Conservation (phyloP, 2,113 vertebrate species). For the Xenopus laevis region DNA sequence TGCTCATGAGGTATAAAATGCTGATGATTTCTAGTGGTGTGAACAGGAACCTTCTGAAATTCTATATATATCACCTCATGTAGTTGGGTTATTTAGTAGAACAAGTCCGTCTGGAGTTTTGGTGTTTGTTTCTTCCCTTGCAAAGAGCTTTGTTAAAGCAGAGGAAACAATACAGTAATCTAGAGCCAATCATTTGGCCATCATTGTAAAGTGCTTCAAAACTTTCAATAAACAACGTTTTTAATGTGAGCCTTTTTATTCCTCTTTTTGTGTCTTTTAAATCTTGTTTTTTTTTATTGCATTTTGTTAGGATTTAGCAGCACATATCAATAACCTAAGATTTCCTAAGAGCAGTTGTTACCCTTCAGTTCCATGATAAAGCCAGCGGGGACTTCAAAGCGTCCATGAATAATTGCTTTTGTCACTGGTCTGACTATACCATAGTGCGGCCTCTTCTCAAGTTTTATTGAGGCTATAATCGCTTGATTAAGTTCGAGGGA, state of each 20-base stretch:
- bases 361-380: conserved; percentile 20
- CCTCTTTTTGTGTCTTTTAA: not conserved
- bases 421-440: conserved; percentile 32
- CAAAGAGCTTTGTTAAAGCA: too few species aligned
- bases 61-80: too few species aligned
- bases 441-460: conserved; percentile 39
- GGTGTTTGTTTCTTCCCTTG: too few species aligned
- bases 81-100: too few species aligned
- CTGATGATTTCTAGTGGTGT: too few species aligned
- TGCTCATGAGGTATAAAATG: too few species aligned
- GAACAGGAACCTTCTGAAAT: too few species aligned
- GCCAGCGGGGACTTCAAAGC: conserved; percentile 32
- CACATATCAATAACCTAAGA: conserved; percentile 32
- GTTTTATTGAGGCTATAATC: conserved; percentile 45
- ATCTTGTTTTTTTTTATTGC: conserved; percentile 13
- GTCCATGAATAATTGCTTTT: conserved; percentile 42
- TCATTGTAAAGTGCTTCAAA: conserved; percentile 16
- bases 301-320: conserved; percentile 22
- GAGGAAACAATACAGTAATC: not conserved
- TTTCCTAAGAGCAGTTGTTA: not conserved
- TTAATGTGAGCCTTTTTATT: conserved; percentile 20
- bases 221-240: conserved; percentile 17
- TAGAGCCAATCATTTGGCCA: conserved; percentile 23
- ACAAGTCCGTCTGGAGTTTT: too few species aligned
- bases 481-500: conserved; percentile 43